Base-by-base conservation (phyloP, 2,888 invertebrate genomes). In the Acanthoscelides obtectus region DNA sequence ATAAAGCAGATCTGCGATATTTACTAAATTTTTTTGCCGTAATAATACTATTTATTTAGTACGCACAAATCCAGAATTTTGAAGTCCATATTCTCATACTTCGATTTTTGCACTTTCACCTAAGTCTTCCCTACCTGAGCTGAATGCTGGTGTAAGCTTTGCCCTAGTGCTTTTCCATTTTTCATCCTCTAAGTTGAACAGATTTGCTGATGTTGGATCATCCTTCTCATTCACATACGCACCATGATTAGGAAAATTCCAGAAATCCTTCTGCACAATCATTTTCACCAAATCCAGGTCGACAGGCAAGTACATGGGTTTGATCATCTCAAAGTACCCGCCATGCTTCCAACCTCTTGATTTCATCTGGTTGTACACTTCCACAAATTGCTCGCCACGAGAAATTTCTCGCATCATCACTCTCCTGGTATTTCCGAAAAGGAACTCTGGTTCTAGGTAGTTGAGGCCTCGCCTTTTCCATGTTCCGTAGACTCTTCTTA, bases 131-230 rank as follows among this genome's bases (percentile, higher is more conserved):
- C 70, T 71, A 74, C 75, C 74, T 70, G 74, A 70, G 3, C 73
- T 75, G 66, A 75, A 75, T 8, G 75, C 71, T 2, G 75, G 75
- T 66, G 74, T 68, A n/a, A 75, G 65, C 63, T 73, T 74, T 2
- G 72, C 63, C 22, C 72, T 71, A 66, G 92, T 80, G 20, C 84
- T 86, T 78, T 87, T 90, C 92, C 93, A 93, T 25, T 87, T 84
- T 6, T 86, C 83, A 0, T 88, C 90, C 69, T 85, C 85, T 64
- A 88, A 79, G 74, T 86, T 84, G 76, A 91, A 89, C 0, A 92
- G 79, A 79, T 89, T 88, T 0, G 84, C 88, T 0, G 88, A 87
- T 21, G 91, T 74, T 0, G 88, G 89, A 81, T 91, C 90, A 1
- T 86, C 85, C n/a, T 87, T 81, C 68, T 89, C 89, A 70, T 90